These are phyloP conservation scores for Thamnophis sirtalis DNA, from an alignment of 2,113 vertebrate genomes.

Conservation along the genomic window DNA sequence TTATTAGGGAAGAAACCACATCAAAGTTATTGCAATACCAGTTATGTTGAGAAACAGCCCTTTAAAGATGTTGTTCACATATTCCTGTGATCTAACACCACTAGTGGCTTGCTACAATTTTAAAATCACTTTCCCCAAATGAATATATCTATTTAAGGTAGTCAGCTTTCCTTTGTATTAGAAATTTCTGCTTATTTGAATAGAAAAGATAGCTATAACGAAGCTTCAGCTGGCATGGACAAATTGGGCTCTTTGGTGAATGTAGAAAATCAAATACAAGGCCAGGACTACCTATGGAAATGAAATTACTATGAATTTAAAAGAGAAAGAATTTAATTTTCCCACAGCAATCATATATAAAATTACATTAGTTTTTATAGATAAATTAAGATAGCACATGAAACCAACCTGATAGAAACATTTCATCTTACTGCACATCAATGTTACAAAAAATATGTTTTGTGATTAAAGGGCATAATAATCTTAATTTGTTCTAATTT, in stretches of 20 bases:
- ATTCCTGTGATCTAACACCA: background rate
- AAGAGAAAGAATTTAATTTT: no score
- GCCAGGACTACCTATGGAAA: background rate
- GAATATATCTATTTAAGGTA: background rate
- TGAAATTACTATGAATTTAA: background rate
- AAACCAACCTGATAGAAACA: background rate
- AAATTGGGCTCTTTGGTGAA: background rate
- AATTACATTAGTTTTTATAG: background rate
- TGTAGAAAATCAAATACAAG: background rate
- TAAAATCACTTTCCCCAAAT: background rate
- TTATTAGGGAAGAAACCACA: conserved; percentile 53
- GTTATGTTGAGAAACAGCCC: conserved; percentile 42
- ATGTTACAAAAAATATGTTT: conserved; percentile 20
- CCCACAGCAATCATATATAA: background rate
- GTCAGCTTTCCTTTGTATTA: background rate
- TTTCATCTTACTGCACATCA: background rate
- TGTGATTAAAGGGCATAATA: conserved; percentile 25
- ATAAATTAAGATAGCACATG: background rate
- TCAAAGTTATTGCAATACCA: conserved; percentile 44
- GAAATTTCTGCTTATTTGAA: background rate
- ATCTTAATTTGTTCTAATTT: conserved; percentile 49
- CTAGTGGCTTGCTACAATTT: background rate
- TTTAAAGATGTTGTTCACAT: conserved; percentile 22
- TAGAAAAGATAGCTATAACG: background rate
- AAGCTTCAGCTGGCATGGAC: background rate